These are phyloP conservation scores for Agriotes lineatus DNA, from an alignment of 2,888 invertebrate species.

Conservation along the genomic window DNA sequence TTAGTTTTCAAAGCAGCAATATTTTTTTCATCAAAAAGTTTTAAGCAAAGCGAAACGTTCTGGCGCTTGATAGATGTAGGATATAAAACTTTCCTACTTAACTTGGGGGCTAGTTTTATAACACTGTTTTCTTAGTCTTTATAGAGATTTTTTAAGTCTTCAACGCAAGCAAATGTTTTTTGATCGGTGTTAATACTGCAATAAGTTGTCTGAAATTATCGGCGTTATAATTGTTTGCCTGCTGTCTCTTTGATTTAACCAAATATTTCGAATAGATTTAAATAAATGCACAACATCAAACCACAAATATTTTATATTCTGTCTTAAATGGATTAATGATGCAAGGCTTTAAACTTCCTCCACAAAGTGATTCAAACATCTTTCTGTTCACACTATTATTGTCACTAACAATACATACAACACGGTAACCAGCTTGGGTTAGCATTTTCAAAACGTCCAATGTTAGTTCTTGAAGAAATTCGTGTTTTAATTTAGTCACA, in stretches of 20 bases:
- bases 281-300: constrained; percentile 12
- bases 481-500: constrained; percentile 1
- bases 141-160: constrained; percentile 2
- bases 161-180: neutral
- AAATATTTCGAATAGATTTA: constrained; percentile 1
- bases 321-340: neutral
- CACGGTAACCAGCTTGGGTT: neutral
- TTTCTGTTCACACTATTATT: constrained; percentile 12
- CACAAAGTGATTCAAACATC: constrained; percentile 4
- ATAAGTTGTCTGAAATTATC: neutral
- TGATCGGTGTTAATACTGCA: neutral
- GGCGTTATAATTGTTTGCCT: constrained; percentile 5
- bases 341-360: neutral
- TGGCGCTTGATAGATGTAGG: too few species aligned
- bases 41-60: too few species aligned
- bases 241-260: neutral
- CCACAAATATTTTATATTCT: neutral
- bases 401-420: neutral
- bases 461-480: neutral
- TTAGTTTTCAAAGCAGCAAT: too few species aligned
- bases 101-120: constrained; percentile 9
- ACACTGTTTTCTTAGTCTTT: neutral
- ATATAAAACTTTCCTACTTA: too few species aligned
- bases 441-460: neutral
- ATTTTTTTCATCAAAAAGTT: too few species aligned